Base-by-base conservation (phyloP, 1,140 invertebrate genomes). In the Drosophila cardini region DNA sequence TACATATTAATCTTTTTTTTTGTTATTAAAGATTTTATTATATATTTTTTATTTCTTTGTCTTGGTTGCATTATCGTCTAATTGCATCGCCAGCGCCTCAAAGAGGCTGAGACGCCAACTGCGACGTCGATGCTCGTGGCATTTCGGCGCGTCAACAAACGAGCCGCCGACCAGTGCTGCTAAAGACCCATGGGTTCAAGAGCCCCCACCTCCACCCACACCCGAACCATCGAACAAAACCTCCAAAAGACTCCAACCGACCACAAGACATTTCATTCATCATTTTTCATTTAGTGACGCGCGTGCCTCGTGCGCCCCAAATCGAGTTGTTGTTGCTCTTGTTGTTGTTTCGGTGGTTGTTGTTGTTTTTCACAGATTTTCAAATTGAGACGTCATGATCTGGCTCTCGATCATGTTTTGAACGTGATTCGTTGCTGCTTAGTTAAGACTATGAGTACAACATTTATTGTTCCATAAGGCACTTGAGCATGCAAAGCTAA, bases 231-330 rank as follows among this genome's bases (percentile, higher is more conserved):
- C 32, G 43, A 38, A 36, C 15, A 63, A 52, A 60, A 45, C 61
- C 64, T 18, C 15, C 9, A 26, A 26, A 26, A 32, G 56, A 85
- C 73, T 62, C 77, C 43, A 76, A 52, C 21, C 53, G 52, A 67
- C 82, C 78, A 75, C 79, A 64, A 80, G 75, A 64, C 56, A 64
- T 73, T 87, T 76, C 83, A 86, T 86, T 86, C 84, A 86, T 86
- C 84, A 86, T 87, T 86, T 86, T 80, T 73, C 76, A 72, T 83
- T 86, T 86, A 86, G 83, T 86, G 83, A 86, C 83, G 83, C 83
- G 79, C 83, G 83, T 86, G 83, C 83, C 82, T 87, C 83, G 82
- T 86, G 82, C 80, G 79, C 62, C 72, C 83, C 76, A 76, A 84
- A 84, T 83, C 76, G 64, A 71, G 18, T 36, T 4, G 16, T 8